Percentiles rank a stretch among this genome's conserved stretches.
phyloP scores from a whole-genome alignment of 2,888 invertebrate species.

The Calliopum simillimum region DNA sequence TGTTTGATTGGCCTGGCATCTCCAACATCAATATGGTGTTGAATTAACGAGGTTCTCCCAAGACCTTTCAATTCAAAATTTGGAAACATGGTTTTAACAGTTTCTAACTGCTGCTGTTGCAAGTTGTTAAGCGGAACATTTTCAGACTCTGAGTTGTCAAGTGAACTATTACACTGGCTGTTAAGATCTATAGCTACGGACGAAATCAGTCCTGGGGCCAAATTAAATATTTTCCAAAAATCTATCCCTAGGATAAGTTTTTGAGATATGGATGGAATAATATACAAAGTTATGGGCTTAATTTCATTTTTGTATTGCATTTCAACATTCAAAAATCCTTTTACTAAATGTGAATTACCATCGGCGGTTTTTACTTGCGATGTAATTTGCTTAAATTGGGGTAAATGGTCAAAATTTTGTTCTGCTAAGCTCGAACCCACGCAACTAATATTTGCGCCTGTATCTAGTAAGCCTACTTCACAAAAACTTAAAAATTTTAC shows the following conservation, averaged over 20 bases:
- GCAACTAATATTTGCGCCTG: too few species aligned
- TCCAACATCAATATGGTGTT: constrained; percentile 38
- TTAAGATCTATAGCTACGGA: background rate
- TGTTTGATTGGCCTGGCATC: constrained; percentile 31
- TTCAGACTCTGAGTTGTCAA: too few species aligned
- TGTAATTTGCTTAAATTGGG: constrained; percentile 3
- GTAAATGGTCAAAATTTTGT: constrained; percentile 4
- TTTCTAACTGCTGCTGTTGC: constrained; percentile 20
- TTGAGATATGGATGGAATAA: too few species aligned
- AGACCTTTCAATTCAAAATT: constrained; percentile 36
- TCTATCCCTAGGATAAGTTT: too few species aligned
- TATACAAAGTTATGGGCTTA: too few species aligned
- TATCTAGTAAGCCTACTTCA: constrained; percentile 24
- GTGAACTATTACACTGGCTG: background rate
- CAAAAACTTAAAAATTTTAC: constrained; percentile 15
- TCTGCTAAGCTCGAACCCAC: constrained; percentile 20
- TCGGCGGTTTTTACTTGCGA: constrained; percentile 27
- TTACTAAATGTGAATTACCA: background rate
- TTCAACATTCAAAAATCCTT: constrained; percentile 12
- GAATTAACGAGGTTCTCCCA: constrained; percentile 36
- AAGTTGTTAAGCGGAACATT: background rate
- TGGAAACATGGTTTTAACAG: constrained; percentile 27
- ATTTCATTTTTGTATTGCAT: constrained; percentile 10
- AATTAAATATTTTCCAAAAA: too few species aligned
- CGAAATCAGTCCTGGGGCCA: constrained; percentile 8